Percentiles rank a stretch among this genome's conserved stretches.
phyloP scores from a whole-genome alignment of 2,888 invertebrate genomes.

The Scotopteryx bipunctaria region DNA sequence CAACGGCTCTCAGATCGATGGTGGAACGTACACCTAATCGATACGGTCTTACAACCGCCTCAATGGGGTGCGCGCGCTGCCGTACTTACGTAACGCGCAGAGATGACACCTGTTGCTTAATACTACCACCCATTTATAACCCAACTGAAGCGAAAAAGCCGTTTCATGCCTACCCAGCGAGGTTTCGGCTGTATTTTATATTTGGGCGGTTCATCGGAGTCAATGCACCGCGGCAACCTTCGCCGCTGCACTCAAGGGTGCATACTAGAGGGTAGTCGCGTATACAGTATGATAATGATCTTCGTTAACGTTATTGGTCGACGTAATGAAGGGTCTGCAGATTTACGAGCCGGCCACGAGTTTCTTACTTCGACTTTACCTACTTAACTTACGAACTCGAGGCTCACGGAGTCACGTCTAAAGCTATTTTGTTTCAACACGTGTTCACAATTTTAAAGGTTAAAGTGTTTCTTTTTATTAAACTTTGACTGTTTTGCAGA shows the following conservation, averaged over 20 bases:
- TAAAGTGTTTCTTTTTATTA: no score
- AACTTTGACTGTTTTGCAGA: no score
- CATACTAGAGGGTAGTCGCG: conserved; percentile 66
- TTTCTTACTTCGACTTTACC: conserved; percentile 34
- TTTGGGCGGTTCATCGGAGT: conserved; percentile 65
- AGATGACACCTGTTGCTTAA: conserved; percentile 74
- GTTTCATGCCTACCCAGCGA: conserved; percentile 39
- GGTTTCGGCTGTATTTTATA: conserved; percentile 38
- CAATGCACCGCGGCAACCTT: conserved; percentile 80
- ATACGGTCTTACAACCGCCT: conserved; percentile 73
- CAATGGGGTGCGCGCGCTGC: conserved; percentile 79
- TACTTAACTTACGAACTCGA: conserved; percentile 3
- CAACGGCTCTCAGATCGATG: conserved; percentile 66
- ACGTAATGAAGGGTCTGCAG: conserved; percentile 47
- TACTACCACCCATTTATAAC: conserved; percentile 74
- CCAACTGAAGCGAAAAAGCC: conserved; percentile 52
- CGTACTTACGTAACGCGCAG: conserved; percentile 76
- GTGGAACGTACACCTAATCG: conserved; percentile 70
- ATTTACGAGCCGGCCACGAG: conserved; percentile 34
- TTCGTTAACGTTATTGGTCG: conserved; percentile 66
- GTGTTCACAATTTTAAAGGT: no score
- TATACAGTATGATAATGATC: conserved; percentile 72
- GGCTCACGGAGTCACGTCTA: conserved; percentile 14
- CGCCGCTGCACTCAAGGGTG: conserved; percentile 80
- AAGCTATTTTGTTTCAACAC: no score